A percentile compares a stretch with the other conserved stretches of the same genome.
These are phyloP conservation scores for Arremon aurantiirostris DNA, from an alignment of 2,797 vertebrate genomes.

Conservation along the genomic window DNA sequence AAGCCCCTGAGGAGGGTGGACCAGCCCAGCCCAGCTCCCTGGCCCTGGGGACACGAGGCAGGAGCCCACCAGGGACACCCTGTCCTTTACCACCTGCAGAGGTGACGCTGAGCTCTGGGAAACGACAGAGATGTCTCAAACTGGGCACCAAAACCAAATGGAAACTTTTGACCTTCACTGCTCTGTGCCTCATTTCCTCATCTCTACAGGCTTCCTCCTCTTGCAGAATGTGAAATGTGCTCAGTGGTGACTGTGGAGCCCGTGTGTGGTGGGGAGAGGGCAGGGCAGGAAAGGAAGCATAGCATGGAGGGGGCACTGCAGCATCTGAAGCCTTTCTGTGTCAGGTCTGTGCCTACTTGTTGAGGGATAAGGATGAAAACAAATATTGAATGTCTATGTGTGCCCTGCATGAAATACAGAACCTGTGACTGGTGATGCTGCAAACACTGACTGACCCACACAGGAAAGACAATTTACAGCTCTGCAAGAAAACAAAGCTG, in stretches of 20 bases:
- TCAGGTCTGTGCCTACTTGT: neutral
- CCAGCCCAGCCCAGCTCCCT: neutral
- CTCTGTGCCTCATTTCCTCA: constrained; percentile 36
- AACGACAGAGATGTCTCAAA: neutral
- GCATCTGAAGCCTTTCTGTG: neutral
- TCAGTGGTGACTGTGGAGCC: neutral
- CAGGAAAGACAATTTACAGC: neutral
- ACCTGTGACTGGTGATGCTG: neutral
- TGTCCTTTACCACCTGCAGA: neutral
- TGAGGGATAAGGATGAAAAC: neutral
- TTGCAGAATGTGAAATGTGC: neutral
- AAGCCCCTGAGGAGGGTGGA: neutral
- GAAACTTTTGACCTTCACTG: constrained; percentile 59
- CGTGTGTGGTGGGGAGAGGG: neutral
- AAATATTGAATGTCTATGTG: rapidly evolving
- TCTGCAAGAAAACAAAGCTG: neutral
- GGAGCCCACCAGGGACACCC: neutral
- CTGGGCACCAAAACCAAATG: constrained; percentile 15
- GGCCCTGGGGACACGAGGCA: neutral
- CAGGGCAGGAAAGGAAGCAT: neutral
- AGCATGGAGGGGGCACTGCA: neutral
- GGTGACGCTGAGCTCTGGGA: neutral
- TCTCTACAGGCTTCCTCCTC: neutral
- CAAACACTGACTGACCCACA: neutral
- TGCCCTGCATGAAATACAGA: neutral